Evolutionary conservation across 2,888 invertebrate genomes (phyloP), one percentile per base, ranked within the genome.

Genomic region (Flabesymbios commensalis): DNA sequence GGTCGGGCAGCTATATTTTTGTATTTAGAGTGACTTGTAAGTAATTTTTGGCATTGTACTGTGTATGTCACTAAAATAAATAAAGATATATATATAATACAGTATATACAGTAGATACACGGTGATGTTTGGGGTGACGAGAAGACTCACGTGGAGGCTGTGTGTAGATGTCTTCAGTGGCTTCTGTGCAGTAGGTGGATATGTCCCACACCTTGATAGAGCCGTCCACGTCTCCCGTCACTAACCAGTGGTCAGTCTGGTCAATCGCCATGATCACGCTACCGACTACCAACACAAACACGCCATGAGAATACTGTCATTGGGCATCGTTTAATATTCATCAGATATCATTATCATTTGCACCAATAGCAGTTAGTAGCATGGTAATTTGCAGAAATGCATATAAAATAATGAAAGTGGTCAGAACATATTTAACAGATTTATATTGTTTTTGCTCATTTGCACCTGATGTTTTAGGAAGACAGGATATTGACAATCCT

Each of bases 181-280:
- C 59, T 42, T 69, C 70, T 17, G 73, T 57, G 55, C 78, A 78
- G 69, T 80, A 81, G 32, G 78, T 77, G 2, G 69, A 51, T 24
- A 83, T 81, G 45, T 79, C 75, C 83, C 83, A 83, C 3, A 81
- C 76, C 63, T 82, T 82, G 10, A 83, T 58, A 14, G 71, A 54
- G 17, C 83, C 83, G 65, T 83, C 80, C 1, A 77, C 77, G 65
- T 83, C 82, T 2, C 79, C 83, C 0, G 83, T 83, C 10, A 75
- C 80, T 62, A 83, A 65, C 58, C 75, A 81, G 55, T 75, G 74
- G 22, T 48, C 48, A 33, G 57, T 45, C 45, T 71, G 67, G 66
- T 81, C 80, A 3, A 74, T 71, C 1, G 78, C 76, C 83, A 83
- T 82, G 28, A 79, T 79, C 47, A 83, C 76, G 58, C 76, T 79